A percentile compares a stretch with the other conserved stretches of the same genome.
These are phyloP conservation scores for Whitmania pigra DNA, from an alignment of 1,140 invertebrate genomes.

Conservation along the genomic window DNA sequence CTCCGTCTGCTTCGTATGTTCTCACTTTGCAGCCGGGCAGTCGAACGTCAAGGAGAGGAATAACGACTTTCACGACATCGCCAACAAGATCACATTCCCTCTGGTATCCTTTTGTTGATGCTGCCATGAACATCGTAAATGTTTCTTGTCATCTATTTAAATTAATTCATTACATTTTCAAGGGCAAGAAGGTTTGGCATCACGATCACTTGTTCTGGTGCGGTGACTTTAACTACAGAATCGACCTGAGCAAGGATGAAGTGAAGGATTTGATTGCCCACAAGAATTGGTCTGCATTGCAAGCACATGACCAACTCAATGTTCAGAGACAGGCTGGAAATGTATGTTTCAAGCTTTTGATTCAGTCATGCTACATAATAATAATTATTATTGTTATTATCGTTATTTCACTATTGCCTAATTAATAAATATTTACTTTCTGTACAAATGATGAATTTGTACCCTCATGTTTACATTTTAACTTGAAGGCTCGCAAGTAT, in stretches of 20 bases:
- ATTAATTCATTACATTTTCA: conserved; percentile 20
- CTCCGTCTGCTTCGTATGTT: conserved; percentile 91
- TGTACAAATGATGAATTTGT: too few species aligned
- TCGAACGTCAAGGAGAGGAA: conserved; percentile 79
- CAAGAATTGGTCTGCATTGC: conserved; percentile 62
- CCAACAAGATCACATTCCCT: conserved; percentile 78
- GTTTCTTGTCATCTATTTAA: too few species aligned
- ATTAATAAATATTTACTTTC: not conserved
- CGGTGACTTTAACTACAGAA: conserved; percentile 97
- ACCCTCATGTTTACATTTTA: too few species aligned
- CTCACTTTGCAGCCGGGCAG: conserved; percentile 96
- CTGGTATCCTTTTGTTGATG: conserved; percentile 51
- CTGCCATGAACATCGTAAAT: not conserved
- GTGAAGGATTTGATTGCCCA: conserved; percentile 69
- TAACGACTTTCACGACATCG: conserved; percentile 89
- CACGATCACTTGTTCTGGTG: conserved; percentile 99
- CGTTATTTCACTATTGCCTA: not conserved
- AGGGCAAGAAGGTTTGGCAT: conserved; percentile 69
- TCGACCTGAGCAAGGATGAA: conserved; percentile 88
- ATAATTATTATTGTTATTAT: not conserved
- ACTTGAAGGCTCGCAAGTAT: too few species aligned
- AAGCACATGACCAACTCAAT: conserved; percentile 77
- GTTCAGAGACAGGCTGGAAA: conserved; percentile 44
- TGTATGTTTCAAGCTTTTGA: conserved; percentile 32
- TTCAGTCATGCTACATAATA: not conserved